phyloP scores from a whole-genome alignment of 2,797 vertebrate genomes.

The Macropus fuliginosus region DNA sequence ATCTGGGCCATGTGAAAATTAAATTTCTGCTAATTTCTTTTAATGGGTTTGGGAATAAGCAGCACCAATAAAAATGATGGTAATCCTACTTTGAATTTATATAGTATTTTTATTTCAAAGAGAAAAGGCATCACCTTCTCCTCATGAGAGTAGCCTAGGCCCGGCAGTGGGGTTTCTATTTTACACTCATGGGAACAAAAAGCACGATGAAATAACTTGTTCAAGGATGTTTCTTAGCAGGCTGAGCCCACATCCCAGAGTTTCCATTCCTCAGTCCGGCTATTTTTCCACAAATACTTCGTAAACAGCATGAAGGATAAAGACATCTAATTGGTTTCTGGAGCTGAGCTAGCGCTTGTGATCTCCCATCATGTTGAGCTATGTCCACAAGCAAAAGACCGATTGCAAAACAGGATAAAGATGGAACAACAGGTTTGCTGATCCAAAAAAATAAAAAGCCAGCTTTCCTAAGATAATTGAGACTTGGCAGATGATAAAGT shows the following conservation, averaged over 20 bases:
- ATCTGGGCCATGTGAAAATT: constrained; percentile 41
- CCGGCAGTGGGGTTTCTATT: background rate
- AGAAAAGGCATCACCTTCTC: constrained; percentile 24
- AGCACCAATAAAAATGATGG: constrained; percentile 37
- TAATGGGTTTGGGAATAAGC: constrained; percentile 35
- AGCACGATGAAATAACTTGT: constrained; percentile 20
- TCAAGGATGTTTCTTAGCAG: constrained; percentile 10
- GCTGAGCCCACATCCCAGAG: background rate
- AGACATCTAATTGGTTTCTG: constrained; percentile 15
- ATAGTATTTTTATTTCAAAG: background rate
- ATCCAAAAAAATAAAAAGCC: constrained; percentile 22
- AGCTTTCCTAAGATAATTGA: constrained; percentile 17
- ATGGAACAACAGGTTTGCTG: constrained; percentile 46
- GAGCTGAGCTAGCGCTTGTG: constrained; percentile 32
- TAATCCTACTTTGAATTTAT: constrained; percentile 29
- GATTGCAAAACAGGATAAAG: constrained; percentile 52
- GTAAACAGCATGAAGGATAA: constrained; percentile 6
- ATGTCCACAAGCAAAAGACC: constrained; percentile 41
- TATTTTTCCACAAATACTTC: constrained; percentile 14
- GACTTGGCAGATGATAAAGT: constrained; percentile 31
- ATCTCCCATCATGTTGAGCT: background rate
- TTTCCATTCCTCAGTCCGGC: background rate
- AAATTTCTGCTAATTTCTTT: constrained; percentile 14
- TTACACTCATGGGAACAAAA: background rate
- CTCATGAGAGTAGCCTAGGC: background rate